phyloP scores from a whole-genome alignment of 2,888 invertebrate species.

The Drosophila lacicola region DNA sequence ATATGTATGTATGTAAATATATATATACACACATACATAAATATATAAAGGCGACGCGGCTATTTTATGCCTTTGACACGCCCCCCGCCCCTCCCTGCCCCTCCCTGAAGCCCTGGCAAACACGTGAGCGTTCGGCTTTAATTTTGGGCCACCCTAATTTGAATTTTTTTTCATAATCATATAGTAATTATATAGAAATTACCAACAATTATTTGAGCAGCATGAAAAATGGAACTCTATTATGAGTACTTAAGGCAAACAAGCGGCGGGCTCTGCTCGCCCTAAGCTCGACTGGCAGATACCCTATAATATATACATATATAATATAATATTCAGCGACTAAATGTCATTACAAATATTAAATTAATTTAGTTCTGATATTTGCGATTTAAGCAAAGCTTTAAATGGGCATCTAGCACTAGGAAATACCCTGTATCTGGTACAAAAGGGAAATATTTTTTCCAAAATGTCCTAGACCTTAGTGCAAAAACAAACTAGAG shows the following conservation, averaged over 20 bases:
- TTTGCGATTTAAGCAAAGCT: too few relatives aligned
- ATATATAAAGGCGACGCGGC: background rate
- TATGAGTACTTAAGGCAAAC: background rate
- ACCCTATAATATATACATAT: too few relatives aligned
- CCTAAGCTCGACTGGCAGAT: background rate
- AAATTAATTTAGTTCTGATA: too few relatives aligned
- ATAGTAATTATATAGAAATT: constrained; percentile 1
- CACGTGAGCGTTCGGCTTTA: constrained; percentile 12
- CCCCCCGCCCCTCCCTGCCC: background rate
- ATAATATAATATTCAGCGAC: too few relatives aligned
- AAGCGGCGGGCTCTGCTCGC: background rate
- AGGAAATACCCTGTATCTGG: too few relatives aligned
- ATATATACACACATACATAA: background rate
- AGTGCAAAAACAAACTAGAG: too few relatives aligned
- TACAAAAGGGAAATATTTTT: too few relatives aligned
- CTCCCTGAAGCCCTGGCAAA: background rate
- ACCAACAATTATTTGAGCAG: constrained; percentile 8
- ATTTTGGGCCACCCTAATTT: background rate
- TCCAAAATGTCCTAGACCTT: too few relatives aligned
- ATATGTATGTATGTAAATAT: background rate
- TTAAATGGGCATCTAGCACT: too few relatives aligned
- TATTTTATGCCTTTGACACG: constrained; percentile 21
- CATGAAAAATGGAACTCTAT: background rate
- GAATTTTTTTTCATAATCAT: constrained; percentile 6
- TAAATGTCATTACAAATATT: too few relatives aligned